These are phyloP conservation scores for Tenthredo notha DNA, from an alignment of 2,888 invertebrate genomes.

Conservation along the genomic window DNA sequence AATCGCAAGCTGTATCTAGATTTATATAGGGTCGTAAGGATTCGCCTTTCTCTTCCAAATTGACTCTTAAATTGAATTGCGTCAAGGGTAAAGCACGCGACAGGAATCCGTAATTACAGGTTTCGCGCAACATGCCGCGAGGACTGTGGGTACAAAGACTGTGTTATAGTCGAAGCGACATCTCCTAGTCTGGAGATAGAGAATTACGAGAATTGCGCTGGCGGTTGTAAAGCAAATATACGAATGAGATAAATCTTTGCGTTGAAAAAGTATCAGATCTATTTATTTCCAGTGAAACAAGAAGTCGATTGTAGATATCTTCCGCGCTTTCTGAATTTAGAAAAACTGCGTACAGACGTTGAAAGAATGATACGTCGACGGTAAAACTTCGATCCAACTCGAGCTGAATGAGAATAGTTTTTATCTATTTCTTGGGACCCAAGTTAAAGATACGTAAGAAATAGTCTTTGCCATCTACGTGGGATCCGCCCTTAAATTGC, in stretches of 20 bases:
- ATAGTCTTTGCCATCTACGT: conserved; percentile 24
- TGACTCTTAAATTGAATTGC: conserved; percentile 38
- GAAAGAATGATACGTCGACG: not conserved
- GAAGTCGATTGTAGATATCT: not conserved
- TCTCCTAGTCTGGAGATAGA: not conserved
- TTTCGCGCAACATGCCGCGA: not conserved
- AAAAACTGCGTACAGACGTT: not conserved
- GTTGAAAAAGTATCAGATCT: not conserved
- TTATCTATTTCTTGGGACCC: conserved; percentile 4
- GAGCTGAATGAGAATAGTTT: conserved; percentile 2
- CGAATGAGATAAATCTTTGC: not conserved
- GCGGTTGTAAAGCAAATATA: not conserved
- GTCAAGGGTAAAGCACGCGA: conserved; percentile 20
- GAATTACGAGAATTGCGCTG: not conserved
- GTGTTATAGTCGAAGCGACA: not conserved
- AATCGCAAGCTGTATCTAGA: conserved; percentile 11
- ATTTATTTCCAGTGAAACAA: not conserved
- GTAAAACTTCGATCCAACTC: not conserved
- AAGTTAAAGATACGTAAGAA: conserved; percentile 19
- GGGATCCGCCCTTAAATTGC: conserved; percentile 41
- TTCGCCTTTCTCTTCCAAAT: conserved; percentile 6
- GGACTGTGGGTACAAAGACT: not conserved
- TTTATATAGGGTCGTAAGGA: conserved; percentile 8
- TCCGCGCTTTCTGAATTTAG: not conserved
- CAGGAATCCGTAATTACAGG: conserved; percentile 18